Conservation (phyloP, 2,113 vertebrate genomes). For the Phrynosoma blainvillii region DNA sequence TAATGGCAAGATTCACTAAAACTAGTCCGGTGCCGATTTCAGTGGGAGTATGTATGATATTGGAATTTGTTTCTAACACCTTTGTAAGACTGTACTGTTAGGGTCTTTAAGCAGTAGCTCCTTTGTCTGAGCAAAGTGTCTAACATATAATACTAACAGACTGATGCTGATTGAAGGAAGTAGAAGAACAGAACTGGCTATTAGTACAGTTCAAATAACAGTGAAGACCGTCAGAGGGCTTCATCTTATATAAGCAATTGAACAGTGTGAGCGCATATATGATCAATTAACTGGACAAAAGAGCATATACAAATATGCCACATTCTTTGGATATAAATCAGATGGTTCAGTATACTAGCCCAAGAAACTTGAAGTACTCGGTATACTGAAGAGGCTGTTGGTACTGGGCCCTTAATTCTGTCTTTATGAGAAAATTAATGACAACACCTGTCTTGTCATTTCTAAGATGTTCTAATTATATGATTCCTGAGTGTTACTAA, state of each 20-base stretch:
- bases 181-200: neutral
- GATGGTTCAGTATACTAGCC: neutral
- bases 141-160: neutral
- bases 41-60: neutral
- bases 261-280: neutral
- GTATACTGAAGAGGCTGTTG: neutral
- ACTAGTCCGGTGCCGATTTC: neutral
- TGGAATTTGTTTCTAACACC: neutral
- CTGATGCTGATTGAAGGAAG: neutral
- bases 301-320: neutral
- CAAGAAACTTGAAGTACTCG: neutral
- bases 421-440: neutral
- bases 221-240: neutral
- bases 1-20: neutral
- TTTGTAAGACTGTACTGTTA: neutral
- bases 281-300: neutral
- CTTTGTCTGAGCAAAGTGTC: neutral
- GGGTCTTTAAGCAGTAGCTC: neutral
- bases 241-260: neutral
- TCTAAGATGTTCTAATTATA: neutral
- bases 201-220: neutral
- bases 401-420: neutral
- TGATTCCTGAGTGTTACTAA: neutral
- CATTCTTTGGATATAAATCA: neutral
- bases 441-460: too few relatives aligned